Conservation (phyloP, 2,797 vertebrate species). For the Cyclura pinguis region DNA sequence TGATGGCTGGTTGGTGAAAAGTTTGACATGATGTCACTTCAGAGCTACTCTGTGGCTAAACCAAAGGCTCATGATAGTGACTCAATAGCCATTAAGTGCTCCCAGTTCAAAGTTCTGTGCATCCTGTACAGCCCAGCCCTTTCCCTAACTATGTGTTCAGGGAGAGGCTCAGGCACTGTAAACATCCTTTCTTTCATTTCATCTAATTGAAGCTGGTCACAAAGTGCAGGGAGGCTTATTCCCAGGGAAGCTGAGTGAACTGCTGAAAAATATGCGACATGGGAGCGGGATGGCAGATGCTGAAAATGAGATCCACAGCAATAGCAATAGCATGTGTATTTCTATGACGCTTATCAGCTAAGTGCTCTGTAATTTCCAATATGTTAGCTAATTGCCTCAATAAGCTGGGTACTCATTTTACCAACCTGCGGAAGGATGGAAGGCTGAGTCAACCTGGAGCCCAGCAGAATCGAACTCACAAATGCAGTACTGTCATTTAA, state of each 20-base stretch:
- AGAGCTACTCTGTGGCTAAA: neutral
- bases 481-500: too few relatives aligned
- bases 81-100: neutral
- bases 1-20: neutral
- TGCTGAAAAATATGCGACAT: too few relatives aligned
- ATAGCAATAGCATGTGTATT: too few relatives aligned
- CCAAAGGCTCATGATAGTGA: too few relatives aligned
- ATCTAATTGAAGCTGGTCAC: constrained; percentile 1
- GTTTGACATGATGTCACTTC: neutral
- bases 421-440: too few relatives aligned
- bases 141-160: constrained; percentile 62
- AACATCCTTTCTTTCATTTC: constrained; percentile 6
- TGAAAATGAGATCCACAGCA: neutral
- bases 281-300: neutral
- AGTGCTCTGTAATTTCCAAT: too few relatives aligned
- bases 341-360: too few relatives aligned
- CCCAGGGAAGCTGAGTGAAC: neutral
- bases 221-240: neutral
- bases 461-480: too few relatives aligned
- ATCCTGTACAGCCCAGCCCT: neutral
- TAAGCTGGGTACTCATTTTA: too few relatives aligned
- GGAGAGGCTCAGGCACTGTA: neutral
- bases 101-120: neutral
- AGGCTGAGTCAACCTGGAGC: too few relatives aligned
- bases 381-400: too few relatives aligned